A percentile compares a stretch with the other conserved stretches of the same genome.
phyloP scores from a whole-genome alignment of 2,113 vertebrate species.

The Notarius lentiginosus region DNA sequence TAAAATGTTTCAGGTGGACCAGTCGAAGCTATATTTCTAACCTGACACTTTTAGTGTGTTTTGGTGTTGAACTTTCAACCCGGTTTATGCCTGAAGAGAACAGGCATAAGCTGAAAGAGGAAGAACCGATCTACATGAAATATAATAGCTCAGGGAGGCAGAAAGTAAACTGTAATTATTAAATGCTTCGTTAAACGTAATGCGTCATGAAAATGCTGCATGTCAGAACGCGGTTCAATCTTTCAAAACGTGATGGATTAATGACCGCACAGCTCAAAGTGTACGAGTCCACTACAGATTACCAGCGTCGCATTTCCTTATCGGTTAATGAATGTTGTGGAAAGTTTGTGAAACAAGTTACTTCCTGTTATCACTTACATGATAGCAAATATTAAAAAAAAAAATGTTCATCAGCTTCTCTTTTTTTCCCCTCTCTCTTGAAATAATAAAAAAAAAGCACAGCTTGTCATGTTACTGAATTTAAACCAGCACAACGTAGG shows the following conservation, averaged over 20 bases:
- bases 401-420: not conserved
- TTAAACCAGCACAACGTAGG: not conserved
- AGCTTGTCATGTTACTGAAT: not conserved
- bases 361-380: not conserved
- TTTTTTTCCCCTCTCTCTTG: not conserved
- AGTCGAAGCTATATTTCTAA: no score
- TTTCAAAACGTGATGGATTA: not conserved
- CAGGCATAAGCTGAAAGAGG: not conserved
- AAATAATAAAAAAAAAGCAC: not conserved
- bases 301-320: not conserved
- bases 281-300: not conserved
- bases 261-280: not conserved
- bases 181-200: not conserved
- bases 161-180: not conserved
- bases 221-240: not conserved
- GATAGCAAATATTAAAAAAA: not conserved
- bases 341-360: not conserved
- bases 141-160: not conserved
- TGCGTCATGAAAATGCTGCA: not conserved
- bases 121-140: not conserved
- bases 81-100: not conserved
- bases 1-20: not conserved
- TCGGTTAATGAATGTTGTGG: not conserved
- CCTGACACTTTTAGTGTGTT: not conserved
- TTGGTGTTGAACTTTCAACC: not conserved